These are phyloP conservation scores for Bradypus variegatus DNA, from an alignment of 2,797 vertebrate species.

Conservation along the genomic window DNA sequence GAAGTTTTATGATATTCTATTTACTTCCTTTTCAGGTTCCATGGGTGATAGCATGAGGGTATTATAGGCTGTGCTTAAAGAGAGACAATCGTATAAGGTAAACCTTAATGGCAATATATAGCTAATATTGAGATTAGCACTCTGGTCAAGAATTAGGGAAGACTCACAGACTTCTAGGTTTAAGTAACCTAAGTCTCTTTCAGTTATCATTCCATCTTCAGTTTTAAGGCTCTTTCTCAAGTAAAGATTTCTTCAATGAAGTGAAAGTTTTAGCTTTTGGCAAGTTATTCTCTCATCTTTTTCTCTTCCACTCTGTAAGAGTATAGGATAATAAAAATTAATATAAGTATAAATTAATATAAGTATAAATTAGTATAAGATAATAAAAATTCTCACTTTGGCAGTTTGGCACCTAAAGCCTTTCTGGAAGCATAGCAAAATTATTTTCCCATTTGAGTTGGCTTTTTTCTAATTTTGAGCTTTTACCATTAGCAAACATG, in stretches of 20 bases:
- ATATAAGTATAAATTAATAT: too few species aligned
- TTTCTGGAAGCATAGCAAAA: not conserved
- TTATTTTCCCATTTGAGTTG: not conserved
- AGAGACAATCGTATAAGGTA: constrained; percentile 14
- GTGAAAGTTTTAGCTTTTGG: not conserved
- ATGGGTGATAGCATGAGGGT: not conserved
- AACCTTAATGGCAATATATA: not conserved
- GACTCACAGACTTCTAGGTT: constrained; percentile 10
- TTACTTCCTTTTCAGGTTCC: not conserved
- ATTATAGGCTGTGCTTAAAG: not conserved
- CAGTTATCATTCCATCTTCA: not conserved
- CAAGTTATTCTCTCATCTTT: not conserved
- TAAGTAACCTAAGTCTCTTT: not conserved
- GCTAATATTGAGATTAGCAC: not conserved
- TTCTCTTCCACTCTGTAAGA: not conserved
- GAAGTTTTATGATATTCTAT: not conserved
- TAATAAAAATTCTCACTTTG: not conserved
- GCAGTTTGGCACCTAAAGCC: not conserved
- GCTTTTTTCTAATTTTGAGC: not conserved
- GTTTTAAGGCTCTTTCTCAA: constrained; percentile 5
- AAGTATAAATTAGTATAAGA: too few species aligned
- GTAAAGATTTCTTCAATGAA: not conserved
- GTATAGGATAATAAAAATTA: too few species aligned
- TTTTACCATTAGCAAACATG: not conserved
- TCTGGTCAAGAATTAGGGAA: not conserved